phyloP scores from a whole-genome alignment of 2,797 vertebrate species.

The Lithobates pipiens region DNA sequence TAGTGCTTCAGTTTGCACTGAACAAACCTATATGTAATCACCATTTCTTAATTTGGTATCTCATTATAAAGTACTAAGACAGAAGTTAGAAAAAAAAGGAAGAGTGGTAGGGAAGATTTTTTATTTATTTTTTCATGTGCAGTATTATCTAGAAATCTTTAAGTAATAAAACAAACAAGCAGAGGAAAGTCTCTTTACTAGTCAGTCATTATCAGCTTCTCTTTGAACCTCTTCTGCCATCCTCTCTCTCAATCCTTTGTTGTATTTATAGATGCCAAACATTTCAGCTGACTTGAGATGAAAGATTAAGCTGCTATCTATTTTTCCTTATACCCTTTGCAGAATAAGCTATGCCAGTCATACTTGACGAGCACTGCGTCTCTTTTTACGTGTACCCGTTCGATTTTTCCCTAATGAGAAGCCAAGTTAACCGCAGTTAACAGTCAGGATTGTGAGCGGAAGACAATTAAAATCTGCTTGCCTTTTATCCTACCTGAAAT shows the following conservation, averaged over 20 bases:
- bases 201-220: constrained; percentile 37
- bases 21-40: too few relatives aligned
- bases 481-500: constrained; percentile 44
- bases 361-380: neutral
- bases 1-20: too few relatives aligned
- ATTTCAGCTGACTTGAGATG: constrained; percentile 34
- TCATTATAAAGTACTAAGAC: too few relatives aligned
- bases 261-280: constrained; percentile 42
- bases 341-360: constrained; percentile 42
- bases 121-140: neutral
- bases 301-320: constrained; percentile 30
- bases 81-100: too few relatives aligned
- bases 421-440: constrained; percentile 38
- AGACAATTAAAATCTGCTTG: constrained; percentile 47
- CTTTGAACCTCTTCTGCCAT: constrained; percentile 40
- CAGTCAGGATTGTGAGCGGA: constrained; percentile 13
- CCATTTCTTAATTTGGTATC: too few relatives aligned
- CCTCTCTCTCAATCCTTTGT: constrained; percentile 13
- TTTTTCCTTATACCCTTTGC: constrained; percentile 11
- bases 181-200: neutral
- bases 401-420: constrained; percentile 44
- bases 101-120: too few relatives aligned
- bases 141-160: constrained; percentile 15
- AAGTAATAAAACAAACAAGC: constrained; percentile 37
- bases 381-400: constrained; percentile 26